Conservation (phyloP, 2,113 vertebrate species). For the Carassius gibelio region DNA sequence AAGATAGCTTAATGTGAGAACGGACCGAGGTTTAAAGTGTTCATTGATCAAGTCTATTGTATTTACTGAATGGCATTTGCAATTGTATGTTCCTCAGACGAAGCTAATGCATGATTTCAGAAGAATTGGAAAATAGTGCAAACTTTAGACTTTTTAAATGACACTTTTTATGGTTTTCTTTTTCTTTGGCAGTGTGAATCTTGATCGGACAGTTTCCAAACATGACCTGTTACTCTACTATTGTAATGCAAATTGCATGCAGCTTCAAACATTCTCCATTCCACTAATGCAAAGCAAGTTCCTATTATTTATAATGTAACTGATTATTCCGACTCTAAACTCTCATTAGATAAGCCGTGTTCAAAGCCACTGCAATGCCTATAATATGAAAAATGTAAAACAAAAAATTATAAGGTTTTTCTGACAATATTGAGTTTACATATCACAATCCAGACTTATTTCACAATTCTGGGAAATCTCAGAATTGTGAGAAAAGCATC, state of each 20-base stretch:
- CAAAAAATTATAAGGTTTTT: too few species aligned
- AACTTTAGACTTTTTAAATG: background rate
- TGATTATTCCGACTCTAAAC: too few species aligned
- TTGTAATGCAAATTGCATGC: background rate
- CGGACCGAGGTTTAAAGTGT: background rate
- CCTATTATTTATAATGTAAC: background rate
- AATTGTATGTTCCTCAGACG: background rate
- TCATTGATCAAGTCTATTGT: background rate
- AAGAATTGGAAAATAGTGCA: background rate
- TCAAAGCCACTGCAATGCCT: too few species aligned
- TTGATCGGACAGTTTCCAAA: background rate
- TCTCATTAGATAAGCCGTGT: too few species aligned
- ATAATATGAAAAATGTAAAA: too few species aligned
- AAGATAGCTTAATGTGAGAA: background rate
- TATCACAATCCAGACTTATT: too few species aligned
- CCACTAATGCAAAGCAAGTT: background rate
- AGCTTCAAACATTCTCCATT: too few species aligned
- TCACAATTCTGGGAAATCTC: too few species aligned
- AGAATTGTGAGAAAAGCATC: too few species aligned
- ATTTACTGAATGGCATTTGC: background rate
- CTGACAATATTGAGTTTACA: too few species aligned
- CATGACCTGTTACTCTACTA: background rate
- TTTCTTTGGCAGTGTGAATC: background rate
- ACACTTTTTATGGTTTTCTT: background rate
- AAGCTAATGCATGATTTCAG: background rate